Evolutionary conservation across 2,113 vertebrate species (phyloP), one percentile per base, ranked within the genome.

Genomic region (Upupa epops): DNA sequence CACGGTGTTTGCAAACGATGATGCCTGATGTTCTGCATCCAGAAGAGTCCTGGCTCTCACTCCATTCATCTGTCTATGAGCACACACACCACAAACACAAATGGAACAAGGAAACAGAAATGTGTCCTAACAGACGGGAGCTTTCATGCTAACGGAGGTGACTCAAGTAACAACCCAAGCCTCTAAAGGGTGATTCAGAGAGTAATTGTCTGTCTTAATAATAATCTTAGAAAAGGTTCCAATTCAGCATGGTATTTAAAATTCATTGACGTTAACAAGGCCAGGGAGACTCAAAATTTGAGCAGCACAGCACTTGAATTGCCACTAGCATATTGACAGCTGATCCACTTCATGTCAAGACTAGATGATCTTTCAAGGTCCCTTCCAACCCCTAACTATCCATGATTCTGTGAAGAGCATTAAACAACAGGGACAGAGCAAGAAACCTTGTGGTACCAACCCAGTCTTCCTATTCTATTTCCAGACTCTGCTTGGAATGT

Each of bases 361-460:
- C 56, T 83, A 42, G 40, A 42, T 42, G 40, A 42, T 42, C 40
- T 42, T 42, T 42, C 15, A 15, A 42, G 40, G 40, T 42, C 40
- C 40, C 40, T 42, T 42, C 40, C 40, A 42, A 42, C 15, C 40
- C 40, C 40, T 42, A 42, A 42, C 11, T 11, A 12, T 42, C 11
- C 40, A 15, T 42, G 40, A 42, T 42, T 42, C 40, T 42, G 40
- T 42, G 60, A 82, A 34, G 13, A 69, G 17, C 46, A 21, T 60
- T 60, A 3, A 5, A 51, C 4, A 5, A 51, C 4, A 2, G 11
- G 17, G 13, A 63, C 42, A 83, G 64, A n/a, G 52, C 0, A 0
- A 91, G 34, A 21, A 89, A 37, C 11, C 11, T 77, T 1, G 2
- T 24, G 21, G 3, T 25, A 81, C 11, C 28, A 42, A 45, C 9